A percentile compares a stretch with the other conserved stretches of the same genome.
Evolutionary conservation across 2,888 invertebrate species (phyloP).

Genomic region (Hirtodrosophila cameraria): DNA sequence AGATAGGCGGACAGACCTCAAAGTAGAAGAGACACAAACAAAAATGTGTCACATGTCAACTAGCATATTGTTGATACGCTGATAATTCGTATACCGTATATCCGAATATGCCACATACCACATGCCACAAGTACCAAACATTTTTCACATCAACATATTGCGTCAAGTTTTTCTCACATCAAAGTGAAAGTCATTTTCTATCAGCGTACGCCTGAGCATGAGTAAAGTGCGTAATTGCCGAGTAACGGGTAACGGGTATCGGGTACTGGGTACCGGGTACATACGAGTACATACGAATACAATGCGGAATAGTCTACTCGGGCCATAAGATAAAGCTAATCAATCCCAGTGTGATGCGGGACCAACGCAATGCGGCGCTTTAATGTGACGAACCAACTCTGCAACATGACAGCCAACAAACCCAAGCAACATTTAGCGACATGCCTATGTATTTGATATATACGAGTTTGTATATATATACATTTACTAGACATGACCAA

Average conservation of each 20-base stretch:
- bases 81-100: conserved; percentile 4
- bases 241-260: conserved; percentile 10
- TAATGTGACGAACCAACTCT: conserved; percentile 15
- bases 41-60: conserved; percentile 68
- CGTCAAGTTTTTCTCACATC: conserved; percentile 56
- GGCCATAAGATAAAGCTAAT: conserved; percentile 67
- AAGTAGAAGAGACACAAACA: conserved; percentile 24
- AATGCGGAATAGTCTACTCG: conserved; percentile 74
- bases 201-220: conserved; percentile 17
- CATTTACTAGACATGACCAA: too few relatives aligned
- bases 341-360: conserved; percentile 53
- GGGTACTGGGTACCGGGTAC: conserved; percentile 1
- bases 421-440: conserved; percentile 41
- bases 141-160: conserved; percentile 54
- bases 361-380: conserved; percentile 34
- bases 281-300: too few relatives aligned
- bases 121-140: conserved; percentile 30
- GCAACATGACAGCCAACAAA: conserved; percentile 50
- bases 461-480: background rate
- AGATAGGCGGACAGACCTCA: too few relatives aligned
- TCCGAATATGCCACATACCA: too few relatives aligned
- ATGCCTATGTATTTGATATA: background rate
- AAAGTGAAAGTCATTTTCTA: conserved; percentile 66
- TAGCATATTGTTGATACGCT: conserved; percentile 34
- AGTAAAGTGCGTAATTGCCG: conserved; percentile 68